Conservation (phyloP, 2,888 invertebrate species). For the Lochmaea capreae region DNA sequence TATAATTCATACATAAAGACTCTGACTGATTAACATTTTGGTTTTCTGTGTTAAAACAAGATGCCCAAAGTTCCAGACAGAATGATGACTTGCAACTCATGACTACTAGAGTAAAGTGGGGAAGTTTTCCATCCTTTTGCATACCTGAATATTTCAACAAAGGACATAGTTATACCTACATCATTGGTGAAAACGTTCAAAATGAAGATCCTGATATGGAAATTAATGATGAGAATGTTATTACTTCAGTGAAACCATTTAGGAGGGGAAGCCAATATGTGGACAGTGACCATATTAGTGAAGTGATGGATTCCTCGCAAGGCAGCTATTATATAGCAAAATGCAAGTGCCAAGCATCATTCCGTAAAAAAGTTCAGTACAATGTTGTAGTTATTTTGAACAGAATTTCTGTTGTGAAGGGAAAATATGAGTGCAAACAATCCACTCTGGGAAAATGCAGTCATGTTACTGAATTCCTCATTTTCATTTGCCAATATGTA, state of each 20-base stretch:
- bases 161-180: not conserved
- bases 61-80: not conserved
- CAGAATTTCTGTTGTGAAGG: slow-evolving; percentile 15
- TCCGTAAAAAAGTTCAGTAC: too few species aligned
- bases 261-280: too few species aligned
- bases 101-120: slow-evolving; percentile 9
- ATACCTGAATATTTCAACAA: slow-evolving; percentile 16
- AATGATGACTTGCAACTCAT: slow-evolving; percentile 16
- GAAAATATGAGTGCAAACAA: slow-evolving; percentile 16
- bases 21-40: too few species aligned
- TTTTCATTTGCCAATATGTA: slow-evolving; percentile 19
- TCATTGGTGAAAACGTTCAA: too few species aligned
- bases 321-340: slow-evolving; percentile 11
- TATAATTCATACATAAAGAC: too few species aligned
- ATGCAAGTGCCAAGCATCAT: too few species aligned
- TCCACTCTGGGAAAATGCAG: slow-evolving; percentile 17
- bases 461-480: slow-evolving; percentile 6
- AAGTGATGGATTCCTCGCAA: not conserved
- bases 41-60: not conserved
- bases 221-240: too few species aligned
- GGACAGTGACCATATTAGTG: too few species aligned
- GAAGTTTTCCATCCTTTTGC: slow-evolving; percentile 3
- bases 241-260: too few species aligned
- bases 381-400: slow-evolving; percentile 5
- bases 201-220: too few species aligned